Base-by-base conservation (phyloP, 2,113 vertebrate genomes). In the Gnathonemus echidnorhynchus region DNA sequence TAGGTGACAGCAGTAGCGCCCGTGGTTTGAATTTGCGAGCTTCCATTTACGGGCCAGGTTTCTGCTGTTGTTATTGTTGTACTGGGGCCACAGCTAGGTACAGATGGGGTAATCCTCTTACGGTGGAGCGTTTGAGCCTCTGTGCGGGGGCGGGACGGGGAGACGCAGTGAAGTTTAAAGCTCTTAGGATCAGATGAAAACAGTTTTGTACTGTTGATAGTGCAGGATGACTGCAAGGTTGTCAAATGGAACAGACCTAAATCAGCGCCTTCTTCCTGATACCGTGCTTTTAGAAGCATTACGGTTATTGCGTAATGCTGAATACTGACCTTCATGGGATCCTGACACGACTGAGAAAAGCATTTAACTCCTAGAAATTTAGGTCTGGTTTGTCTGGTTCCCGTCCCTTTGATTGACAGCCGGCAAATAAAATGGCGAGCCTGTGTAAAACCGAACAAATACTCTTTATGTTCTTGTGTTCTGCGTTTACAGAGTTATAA, bases 81-180 rank as follows among this genome's bases (percentile, higher is more conserved):
- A 74, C 88, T 87, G 85, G 5, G 62, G n/a, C 58, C 56, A 86
- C 89, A 92, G 93, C 92, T 94, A 92, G 89, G 86, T 89, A 49
- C 87, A 85, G 87, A 87, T 90, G 31, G 88, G 27, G 86, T 95
- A 95, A 96, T 96, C 96, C 94, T 94, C 93, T 95, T 96, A 95
- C 87, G 83, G 91, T 90, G 92, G 62, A 77, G 89, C 92, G 89
- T 88, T 91, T 91, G 92, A 90, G 92, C 93, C 85, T 93, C 85
- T 70, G 91, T 91, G 89, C 94, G 95, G 49, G 8, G 49, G 35
- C 1, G 6, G 89, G 49, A 15, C 31, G 66, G 17, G 85, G 7
- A n/a, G 84, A 31, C 27, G 7, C 21, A 88, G 48, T 50, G 21
- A n/a, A n/a, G 42, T 48, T 19, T 46, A 35, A 31, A 87, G 53